Conservation (phyloP, 2,888 invertebrate genomes). For the Blastobasis adustella region DNA sequence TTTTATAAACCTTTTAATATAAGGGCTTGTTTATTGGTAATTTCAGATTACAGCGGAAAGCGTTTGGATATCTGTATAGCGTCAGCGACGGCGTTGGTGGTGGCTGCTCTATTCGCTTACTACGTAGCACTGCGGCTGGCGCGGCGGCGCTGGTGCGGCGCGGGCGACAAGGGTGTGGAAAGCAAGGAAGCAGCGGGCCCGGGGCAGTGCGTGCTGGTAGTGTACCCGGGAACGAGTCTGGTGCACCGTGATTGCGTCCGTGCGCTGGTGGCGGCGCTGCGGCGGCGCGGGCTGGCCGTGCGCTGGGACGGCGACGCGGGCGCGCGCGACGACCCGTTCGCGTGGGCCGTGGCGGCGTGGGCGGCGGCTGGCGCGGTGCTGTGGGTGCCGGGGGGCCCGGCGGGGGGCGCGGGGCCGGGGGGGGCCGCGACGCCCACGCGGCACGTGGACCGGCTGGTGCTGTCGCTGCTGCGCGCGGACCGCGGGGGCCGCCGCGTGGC, state of each 20-base stretch:
- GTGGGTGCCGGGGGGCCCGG: slow-evolving; percentile 54
- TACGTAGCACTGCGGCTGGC: slow-evolving; percentile 48
- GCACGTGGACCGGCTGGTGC: slow-evolving; percentile 43
- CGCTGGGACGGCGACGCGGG: slow-evolving; percentile 54
- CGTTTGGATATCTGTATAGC: slow-evolving; percentile 59
- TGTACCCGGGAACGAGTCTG: slow-evolving; percentile 51
- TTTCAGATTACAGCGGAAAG: slow-evolving; percentile 13
- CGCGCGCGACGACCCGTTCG: slow-evolving; percentile 49
- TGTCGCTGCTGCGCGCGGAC: slow-evolving; percentile 39
- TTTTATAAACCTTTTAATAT: no score
- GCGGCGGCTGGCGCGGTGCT: slow-evolving; percentile 44
- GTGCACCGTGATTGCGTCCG: slow-evolving; percentile 57
- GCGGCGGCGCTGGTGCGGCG: slow-evolving; percentile 46
- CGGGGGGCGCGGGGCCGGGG: slow-evolving; percentile 57
- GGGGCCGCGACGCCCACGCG: slow-evolving; percentile 34
- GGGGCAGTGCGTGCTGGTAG: slow-evolving; percentile 25
- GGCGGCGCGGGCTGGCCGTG: slow-evolving; percentile 51
- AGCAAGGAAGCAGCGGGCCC: no score
- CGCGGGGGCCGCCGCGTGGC: slow-evolving; percentile 32
- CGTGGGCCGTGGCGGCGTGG: slow-evolving; percentile 57
- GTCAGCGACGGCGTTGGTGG: slow-evolving; percentile 52
- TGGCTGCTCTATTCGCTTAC: slow-evolving; percentile 55
- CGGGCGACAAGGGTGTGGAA: no score
- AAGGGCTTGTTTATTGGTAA: no score
- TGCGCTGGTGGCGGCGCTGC: slow-evolving; percentile 50